phyloP scores from a whole-genome alignment of 2,113 vertebrate species.

The Microcebus tavaratra region DNA sequence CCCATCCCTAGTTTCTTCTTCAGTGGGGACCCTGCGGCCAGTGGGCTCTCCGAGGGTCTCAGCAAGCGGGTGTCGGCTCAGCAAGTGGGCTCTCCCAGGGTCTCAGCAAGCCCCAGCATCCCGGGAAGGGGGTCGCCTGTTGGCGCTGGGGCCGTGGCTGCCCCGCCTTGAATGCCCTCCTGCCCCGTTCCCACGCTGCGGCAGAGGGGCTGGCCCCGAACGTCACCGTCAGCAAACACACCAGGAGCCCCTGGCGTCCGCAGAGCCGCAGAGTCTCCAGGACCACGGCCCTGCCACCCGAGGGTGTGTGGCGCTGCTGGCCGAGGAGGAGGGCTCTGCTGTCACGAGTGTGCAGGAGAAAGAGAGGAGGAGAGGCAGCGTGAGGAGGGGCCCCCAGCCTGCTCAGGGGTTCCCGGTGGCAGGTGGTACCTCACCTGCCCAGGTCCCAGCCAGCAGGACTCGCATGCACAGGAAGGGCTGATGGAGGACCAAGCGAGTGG shows the following conservation, averaged over 20 bases:
- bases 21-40: background rate
- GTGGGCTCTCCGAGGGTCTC: background rate
- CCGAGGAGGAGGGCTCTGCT: background rate
- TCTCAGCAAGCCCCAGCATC: background rate
- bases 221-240: rapidly evolving
- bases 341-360: background rate
- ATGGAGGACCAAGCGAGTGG: background rate
- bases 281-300: background rate
- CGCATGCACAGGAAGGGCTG: rapidly evolving
- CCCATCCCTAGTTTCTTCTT: background rate
- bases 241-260: rapidly evolving
- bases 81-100: background rate
- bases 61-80: background rate
- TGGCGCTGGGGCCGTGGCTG: background rate
- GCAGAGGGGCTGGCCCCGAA: background rate
- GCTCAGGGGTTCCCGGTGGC: background rate
- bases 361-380: background rate
- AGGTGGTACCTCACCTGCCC: rapidly evolving
- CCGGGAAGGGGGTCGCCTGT: rapidly evolving
- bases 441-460: background rate
- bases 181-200: background rate
- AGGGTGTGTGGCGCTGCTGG: background rate
- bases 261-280: no score
- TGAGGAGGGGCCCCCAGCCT: background rate
- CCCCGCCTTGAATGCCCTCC: background rate